Conservation (phyloP, 2,113 vertebrate genomes). For the Mobula hypostoma region DNA sequence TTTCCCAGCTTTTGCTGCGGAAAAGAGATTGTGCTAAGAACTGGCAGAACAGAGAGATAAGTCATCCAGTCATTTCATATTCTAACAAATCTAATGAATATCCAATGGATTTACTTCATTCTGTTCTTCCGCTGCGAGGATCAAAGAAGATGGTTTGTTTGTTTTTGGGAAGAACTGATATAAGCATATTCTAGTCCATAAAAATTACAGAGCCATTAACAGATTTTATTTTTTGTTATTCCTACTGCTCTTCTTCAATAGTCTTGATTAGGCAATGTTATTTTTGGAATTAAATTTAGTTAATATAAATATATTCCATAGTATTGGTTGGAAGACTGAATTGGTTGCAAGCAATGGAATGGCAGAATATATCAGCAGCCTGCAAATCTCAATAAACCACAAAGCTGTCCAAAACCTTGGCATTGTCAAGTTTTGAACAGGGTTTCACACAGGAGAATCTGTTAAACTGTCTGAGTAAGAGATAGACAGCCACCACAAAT, state of each 20-base stretch:
- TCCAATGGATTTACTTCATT: not conserved
- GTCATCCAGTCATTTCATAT: not conserved
- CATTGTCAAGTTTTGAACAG: not conserved
- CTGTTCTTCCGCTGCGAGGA: not conserved
- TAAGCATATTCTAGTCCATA: not conserved
- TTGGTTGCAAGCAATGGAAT: no score
- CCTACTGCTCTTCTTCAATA: not conserved
- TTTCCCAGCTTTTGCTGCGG: no score
- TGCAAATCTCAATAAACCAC: slow-evolving; percentile 14
- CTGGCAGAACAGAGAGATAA: not conserved
- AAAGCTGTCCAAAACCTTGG: slow-evolving; percentile 9
- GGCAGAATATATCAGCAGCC: not conserved
- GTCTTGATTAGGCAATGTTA: not conserved
- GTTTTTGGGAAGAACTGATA: not conserved
- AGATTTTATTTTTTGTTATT: not conserved
- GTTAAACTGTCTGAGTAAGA: slow-evolving; percentile 5
- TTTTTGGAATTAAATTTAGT: not conserved
- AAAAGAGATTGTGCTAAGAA: not conserved
- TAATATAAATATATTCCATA: not conserved
- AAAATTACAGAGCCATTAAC: not conserved
- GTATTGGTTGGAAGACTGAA: not conserved
- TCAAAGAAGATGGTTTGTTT: not conserved
- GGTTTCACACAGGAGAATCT: slow-evolving; percentile 26
- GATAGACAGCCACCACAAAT: slow-evolving; percentile 15
- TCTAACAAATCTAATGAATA: not conserved